A percentile compares a stretch with the other conserved stretches of the same genome.
Evolutionary conservation across 2,888 invertebrate species (phyloP).

Genomic region (Epinotia bilunana): DNA sequence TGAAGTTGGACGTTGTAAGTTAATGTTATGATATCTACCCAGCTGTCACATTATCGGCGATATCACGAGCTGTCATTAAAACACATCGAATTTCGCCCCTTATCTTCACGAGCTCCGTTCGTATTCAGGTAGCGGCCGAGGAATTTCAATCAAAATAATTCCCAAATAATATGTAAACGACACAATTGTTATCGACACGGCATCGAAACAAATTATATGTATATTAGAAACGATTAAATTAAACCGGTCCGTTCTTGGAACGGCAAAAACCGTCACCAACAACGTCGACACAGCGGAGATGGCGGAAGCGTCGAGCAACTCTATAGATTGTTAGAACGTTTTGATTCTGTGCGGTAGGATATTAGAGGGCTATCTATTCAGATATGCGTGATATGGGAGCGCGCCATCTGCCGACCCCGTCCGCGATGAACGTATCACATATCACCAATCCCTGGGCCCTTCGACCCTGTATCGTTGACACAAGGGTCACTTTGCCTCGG

Average conservation of each 20-base stretch:
- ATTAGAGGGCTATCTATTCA: constrained; percentile 73
- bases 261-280: constrained; percentile 42
- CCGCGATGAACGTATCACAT: constrained; percentile 62
- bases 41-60: background rate
- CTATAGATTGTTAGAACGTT: background rate
- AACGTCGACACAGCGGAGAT: background rate
- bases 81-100: background rate
- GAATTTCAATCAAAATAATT: constrained; percentile 42
- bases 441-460: constrained; percentile 29
- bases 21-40: too few relatives aligned
- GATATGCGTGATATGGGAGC: constrained; percentile 68
- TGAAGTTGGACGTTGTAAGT: too few relatives aligned
- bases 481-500: constrained; percentile 16
- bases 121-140: constrained; percentile 14
- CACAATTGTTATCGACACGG: constrained; percentile 41
- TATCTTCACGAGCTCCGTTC: background rate
- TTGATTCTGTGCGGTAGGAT: constrained; percentile 52
- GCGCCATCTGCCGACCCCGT: constrained; percentile 61
- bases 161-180: constrained; percentile 38
- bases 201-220: constrained; percentile 44
- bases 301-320: background rate
- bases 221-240: constrained; percentile 40
- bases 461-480: constrained; percentile 5
- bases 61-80: background rate
- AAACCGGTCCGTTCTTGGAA: constrained; percentile 51